Percentiles rank a stretch among this genome's conserved stretches.
These are phyloP conservation scores for Triplophysa rosa DNA, from an alignment of 2,113 vertebrate species.

Conservation along the genomic window DNA sequence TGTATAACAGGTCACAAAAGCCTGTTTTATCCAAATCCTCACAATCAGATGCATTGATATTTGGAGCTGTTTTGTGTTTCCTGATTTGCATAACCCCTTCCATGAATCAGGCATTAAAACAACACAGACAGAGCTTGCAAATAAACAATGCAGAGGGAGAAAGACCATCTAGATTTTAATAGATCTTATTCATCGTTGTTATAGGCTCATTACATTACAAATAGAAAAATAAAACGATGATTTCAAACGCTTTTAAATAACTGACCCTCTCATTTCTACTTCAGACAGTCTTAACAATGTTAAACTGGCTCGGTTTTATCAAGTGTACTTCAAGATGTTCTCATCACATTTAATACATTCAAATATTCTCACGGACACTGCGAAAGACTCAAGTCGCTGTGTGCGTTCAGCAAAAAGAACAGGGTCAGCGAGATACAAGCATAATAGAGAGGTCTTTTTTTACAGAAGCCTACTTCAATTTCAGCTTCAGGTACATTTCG, in stretches of 20 bases:
- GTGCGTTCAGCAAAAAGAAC: not conserved
- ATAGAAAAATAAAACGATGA: not conserved
- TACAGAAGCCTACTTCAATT: not conserved
- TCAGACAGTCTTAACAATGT: not conserved
- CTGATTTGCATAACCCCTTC: too few species aligned
- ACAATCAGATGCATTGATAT: too few species aligned
- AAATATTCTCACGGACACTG: not conserved
- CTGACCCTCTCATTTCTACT: not conserved
- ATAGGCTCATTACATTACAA: not conserved
- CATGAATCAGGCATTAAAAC: too few species aligned
- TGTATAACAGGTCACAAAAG: too few species aligned
- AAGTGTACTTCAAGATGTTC: constrained; percentile 13
- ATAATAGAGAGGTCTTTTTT: not conserved
- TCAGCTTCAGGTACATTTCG: constrained; percentile 6
- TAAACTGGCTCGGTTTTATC: not conserved
- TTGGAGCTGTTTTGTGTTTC: too few species aligned
- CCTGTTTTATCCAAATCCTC: too few species aligned
- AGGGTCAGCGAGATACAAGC: not conserved
- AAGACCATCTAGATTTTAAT: too few species aligned
- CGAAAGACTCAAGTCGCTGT: not conserved
- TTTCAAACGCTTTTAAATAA: not conserved
- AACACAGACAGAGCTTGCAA: too few species aligned
- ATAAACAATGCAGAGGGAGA: too few species aligned
- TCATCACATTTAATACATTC: not conserved
- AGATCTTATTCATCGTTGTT: not conserved